These are phyloP conservation scores for Drosophila gunungcola DNA, from an alignment of 1,140 invertebrate genomes.

Conservation along the genomic window DNA sequence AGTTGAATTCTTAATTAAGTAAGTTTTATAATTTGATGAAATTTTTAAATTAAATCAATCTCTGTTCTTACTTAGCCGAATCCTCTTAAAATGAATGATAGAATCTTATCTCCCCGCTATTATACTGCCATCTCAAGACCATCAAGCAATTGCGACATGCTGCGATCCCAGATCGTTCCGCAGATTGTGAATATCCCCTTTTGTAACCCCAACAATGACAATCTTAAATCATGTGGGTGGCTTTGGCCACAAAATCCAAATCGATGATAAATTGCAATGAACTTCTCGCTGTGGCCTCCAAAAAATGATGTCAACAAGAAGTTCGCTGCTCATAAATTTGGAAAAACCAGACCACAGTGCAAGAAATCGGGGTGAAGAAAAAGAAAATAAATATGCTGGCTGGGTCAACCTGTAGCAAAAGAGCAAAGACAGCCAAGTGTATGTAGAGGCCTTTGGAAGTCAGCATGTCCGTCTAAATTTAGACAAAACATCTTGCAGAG, in stretches of 20 bases:
- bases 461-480: conserved; percentile 40
- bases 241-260: conserved; percentile 35
- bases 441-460: conserved; percentile 19
- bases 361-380: conserved; percentile 13
- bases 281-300: conserved; percentile 71
- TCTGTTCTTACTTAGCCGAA: too few species aligned
- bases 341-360: conserved; percentile 31
- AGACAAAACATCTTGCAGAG: conserved; percentile 43
- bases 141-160: conserved; percentile 32
- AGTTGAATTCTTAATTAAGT: too few species aligned
- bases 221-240: conserved; percentile 52
- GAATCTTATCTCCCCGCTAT: conserved; percentile 1
- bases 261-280: conserved; percentile 70
- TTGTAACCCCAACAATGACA: conserved; percentile 24
- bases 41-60: background rate
- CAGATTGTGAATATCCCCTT: conserved; percentile 25
- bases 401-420: conserved; percentile 61
- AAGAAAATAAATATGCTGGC: conserved; percentile 20
- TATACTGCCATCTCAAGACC: conserved; percentile 10
- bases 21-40: background rate
- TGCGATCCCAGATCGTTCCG: conserved; percentile 28
- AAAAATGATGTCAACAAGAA: conserved; percentile 53
- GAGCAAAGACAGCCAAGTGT: conserved; percentile 26
- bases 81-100: background rate
- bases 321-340: conserved; percentile 62